Base-by-base conservation (phyloP, 2,113 vertebrate species). In the Odontesthes bonariensis region DNA sequence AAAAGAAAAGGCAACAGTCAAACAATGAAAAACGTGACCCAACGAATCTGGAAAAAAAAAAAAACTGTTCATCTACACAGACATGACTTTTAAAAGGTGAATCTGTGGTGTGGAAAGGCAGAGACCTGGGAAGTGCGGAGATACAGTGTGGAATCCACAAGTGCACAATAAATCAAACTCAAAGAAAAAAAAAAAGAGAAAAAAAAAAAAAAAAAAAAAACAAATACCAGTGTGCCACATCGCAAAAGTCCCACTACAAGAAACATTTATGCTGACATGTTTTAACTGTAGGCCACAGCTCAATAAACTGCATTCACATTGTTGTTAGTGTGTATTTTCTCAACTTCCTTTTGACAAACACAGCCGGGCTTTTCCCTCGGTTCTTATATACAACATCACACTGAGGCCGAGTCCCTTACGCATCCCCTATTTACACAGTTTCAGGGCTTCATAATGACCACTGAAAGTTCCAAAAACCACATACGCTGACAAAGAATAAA, bases 1-100 rank as follows among this genome's bases (percentile, higher is more conserved):
- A 83, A 86, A 83, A 75, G 69, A 81, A 88, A 93, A 93, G 89
- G 88, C 89, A 92, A 87, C 67, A 63, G 70, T 86, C 90, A 86
- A 89, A 87, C 83, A 87, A 63, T 74, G 81, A 64, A 77, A 87
- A 84, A 81, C 79, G 82, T 59, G 65, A 68, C 33, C 17, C 66
- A 46, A 74, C 63, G 75, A 68, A 81, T 73, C 77, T 84, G 58
- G 16, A 59, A 57, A 77, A 55, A 59, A 52, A 67, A 31, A 19
- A 55, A 52, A 59, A 67, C 40, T 35, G 12, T 64, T 8, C 42
- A 69, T 69, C 53, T 73, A 75, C 23, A 83, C 68, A 69, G 53
- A 75, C 56, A n/a, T 42, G 70, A 85, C 73, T 19, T 33, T 52
- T 58, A 57, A 58, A 59, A 5, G 51, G 67, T 65, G 38, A 65